Percentiles rank a stretch among this genome's conserved stretches.
phyloP scores from a whole-genome alignment of 1,140 invertebrate genomes.

The Nixonia krombeini region DNA sequence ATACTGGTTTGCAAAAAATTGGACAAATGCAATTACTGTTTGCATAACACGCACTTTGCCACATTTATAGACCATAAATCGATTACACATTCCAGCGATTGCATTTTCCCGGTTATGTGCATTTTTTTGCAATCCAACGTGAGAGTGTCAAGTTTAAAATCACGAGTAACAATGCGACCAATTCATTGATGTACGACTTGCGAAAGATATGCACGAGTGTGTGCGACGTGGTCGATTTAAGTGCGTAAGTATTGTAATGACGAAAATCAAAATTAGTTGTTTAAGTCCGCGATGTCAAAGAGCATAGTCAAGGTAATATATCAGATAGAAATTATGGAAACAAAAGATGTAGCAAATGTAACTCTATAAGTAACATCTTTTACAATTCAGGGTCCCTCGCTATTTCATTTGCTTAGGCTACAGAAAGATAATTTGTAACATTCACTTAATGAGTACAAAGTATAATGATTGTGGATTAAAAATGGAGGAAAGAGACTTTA shows the following conservation, averaged over 20 bases:
- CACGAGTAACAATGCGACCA: conserved; percentile 10
- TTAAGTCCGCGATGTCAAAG: conserved; percentile 33
- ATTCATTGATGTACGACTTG: not conserved
- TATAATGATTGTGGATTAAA: conserved; percentile 47
- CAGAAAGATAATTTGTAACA: conserved; percentile 11
- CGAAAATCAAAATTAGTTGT: conserved; percentile 54
- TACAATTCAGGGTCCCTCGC: conserved; percentile 48
- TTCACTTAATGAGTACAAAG: conserved; percentile 45
- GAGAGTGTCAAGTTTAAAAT: not conserved
- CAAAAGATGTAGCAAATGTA: conserved; percentile 4
- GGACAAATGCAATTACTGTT: too few species aligned
- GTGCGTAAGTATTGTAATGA: conserved; percentile 9
- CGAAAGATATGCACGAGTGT: not conserved
- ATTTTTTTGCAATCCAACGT: conserved; percentile 17
- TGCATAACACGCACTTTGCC: too few species aligned
- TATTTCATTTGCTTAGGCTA: conserved; percentile 29
- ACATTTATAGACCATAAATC: too few species aligned
- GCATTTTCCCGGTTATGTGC: too few species aligned
- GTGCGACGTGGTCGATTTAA: conserved; percentile 2
- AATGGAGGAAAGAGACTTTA: conserved; percentile 36
- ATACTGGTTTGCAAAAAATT: conserved; percentile 31
- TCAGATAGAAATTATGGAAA: conserved; percentile 20
- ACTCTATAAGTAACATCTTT: conserved; percentile 24
- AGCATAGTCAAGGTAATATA: conserved; percentile 34
- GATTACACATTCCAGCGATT: too few species aligned